Conservation (phyloP, 2,797 vertebrate genomes). For the Syndactyla subalaris region DNA sequence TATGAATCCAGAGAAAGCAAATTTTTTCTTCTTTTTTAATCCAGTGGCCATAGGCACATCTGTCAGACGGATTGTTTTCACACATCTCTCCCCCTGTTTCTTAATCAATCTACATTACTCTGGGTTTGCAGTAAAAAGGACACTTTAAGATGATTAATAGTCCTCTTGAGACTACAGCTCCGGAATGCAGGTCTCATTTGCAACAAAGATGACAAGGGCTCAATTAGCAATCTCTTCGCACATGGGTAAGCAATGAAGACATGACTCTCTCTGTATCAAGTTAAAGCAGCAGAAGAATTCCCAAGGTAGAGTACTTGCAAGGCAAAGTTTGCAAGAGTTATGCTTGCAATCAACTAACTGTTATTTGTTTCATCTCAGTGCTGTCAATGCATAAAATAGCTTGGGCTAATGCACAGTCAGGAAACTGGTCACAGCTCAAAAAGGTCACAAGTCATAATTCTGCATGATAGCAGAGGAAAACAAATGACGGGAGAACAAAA, state of each 20-base stretch:
- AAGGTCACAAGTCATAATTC: neutral
- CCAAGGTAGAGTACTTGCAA: neutral
- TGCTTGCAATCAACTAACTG: neutral
- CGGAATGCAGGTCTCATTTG: conserved; percentile 11
- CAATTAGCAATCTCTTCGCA: conserved; percentile 9
- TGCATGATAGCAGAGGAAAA: neutral
- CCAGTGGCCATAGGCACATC: neutral
- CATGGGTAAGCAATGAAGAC: neutral
- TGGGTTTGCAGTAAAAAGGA: neutral
- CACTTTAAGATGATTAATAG: conserved; percentile 34
- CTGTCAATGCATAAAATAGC: neutral
- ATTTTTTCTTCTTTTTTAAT: neutral
- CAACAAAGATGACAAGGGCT: conserved; percentile 4
- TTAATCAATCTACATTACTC: conserved; percentile 3
- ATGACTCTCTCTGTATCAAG: neutral
- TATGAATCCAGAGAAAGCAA: neutral
- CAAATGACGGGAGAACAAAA: neutral
- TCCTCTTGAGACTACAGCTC: conserved; percentile 32
- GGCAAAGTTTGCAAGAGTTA: neutral
- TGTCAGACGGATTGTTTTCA: neutral
- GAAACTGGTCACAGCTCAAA: neutral
- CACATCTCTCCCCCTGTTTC: neutral
- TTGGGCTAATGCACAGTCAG: neutral
- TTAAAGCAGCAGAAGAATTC: conserved; percentile 17
- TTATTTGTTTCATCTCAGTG: neutral